Conservation (phyloP, 2,888 invertebrate genomes). For the Thumatha senex region DNA sequence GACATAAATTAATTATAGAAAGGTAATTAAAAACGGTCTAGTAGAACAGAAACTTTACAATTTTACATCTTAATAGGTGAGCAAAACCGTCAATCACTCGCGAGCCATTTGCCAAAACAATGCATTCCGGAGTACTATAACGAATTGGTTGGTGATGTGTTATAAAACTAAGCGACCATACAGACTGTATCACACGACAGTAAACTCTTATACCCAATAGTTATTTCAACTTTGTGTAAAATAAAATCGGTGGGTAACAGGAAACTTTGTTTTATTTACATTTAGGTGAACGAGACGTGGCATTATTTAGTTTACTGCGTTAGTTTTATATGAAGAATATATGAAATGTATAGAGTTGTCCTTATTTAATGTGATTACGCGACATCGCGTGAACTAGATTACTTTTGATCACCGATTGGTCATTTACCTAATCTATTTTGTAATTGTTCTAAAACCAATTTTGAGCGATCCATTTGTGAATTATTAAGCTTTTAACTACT, state of each 20-base stretch:
- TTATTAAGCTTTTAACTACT: too few relatives aligned
- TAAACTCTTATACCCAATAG: neutral
- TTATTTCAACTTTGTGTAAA: neutral
- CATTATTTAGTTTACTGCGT: too few relatives aligned
- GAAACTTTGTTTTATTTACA: too few relatives aligned
- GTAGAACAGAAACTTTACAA: neutral
- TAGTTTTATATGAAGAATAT: too few relatives aligned
- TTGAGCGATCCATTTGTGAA: too few relatives aligned
- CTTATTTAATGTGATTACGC: too few relatives aligned
- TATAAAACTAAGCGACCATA: neutral
- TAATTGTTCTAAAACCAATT: too few relatives aligned
- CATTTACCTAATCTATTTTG: too few relatives aligned
- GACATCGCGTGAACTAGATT: too few relatives aligned
- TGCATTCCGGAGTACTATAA: constrained; percentile 1
- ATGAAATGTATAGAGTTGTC: too few relatives aligned
- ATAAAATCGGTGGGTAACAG: neutral
- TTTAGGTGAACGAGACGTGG: too few relatives aligned
- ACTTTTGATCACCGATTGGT: too few relatives aligned
- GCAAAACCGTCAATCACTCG: constrained; percentile 1
- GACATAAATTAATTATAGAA: neutral
- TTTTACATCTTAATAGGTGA: neutral
- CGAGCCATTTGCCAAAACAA: neutral
- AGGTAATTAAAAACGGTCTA: neutral
- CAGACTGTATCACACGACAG: neutral
- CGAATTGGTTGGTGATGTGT: constrained; percentile 2